Base-by-base conservation (phyloP, 2,113 vertebrate species). In the Garra rufa region DNA sequence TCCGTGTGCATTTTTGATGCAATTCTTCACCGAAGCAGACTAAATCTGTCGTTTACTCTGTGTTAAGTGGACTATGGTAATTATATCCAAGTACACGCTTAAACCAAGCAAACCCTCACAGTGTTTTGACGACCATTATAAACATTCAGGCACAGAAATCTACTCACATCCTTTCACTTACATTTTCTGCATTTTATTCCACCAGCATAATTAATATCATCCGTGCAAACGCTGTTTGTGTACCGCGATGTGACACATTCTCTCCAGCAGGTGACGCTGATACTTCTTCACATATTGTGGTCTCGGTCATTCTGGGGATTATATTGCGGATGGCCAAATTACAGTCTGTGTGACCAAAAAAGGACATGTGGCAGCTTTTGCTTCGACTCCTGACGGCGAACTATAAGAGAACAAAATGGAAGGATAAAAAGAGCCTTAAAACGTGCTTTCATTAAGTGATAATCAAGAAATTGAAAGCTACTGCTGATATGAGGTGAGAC, bases 191-290 rank as follows among this genome's bases (percentile, higher is more conserved):
- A 26, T 57, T 6, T 24, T 7, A 41, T 79, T 50, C 34, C 81
- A 69, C 48, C 34, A 26, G 41, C 43, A 48, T 26, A 6, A 50
- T 50, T 74, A 17, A 67, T 74, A 70, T 43, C 24, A n/a, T 15
- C 59, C 44, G 15, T 15, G 46, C 14, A 15, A 48, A 48, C 55
- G 50, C 57, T 61, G 83, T 52, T 34, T 57, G n/a, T 57, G n/a
- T 82, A 67, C 28, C 26, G 41, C 30, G 21, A 11, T 59, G 15
- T 63, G 52, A 63, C 8, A 30, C 88, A 92, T 94, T 93, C 90
- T 91, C 89, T 79, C 93, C 94, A 93, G 89, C 80, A 94, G 94
- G 88, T 92, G 94, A 89, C 94, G 90, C 90, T 87, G 63, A 91
- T 89, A 57, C 76, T 75, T 86, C 88, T 87, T 52, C 75, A 1